These are phyloP conservation scores for Julus scandinavius DNA, from an alignment of 2,888 invertebrate genomes.

Conservation along the genomic window DNA sequence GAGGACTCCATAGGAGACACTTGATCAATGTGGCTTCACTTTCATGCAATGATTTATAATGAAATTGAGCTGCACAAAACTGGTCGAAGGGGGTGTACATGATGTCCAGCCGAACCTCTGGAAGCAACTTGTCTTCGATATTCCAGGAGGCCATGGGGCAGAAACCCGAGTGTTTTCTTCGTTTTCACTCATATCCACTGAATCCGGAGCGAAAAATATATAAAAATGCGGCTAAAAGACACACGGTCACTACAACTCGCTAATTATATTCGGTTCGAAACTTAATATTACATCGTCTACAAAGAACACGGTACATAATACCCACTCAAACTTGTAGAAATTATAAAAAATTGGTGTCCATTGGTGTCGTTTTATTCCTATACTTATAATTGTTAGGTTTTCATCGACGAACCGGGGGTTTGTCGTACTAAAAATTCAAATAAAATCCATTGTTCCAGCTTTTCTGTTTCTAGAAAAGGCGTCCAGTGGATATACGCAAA, in stretches of 20 bases:
- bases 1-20: slow-evolving; percentile 34
- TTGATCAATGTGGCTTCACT: slow-evolving; percentile 10
- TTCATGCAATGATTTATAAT: slow-evolving; percentile 22
- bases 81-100: neutral
- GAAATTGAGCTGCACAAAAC: slow-evolving; percentile 42
- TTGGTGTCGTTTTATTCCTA: neutral
- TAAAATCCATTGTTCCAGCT: slow-evolving; percentile 6
- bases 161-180: neutral
- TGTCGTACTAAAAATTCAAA: neutral
- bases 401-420: neutral
- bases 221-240: slow-evolving; percentile 22
- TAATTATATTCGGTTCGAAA: slow-evolving; percentile 38
- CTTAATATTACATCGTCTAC: slow-evolving; percentile 32
- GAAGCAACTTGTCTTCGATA: slow-evolving; percentile 29
- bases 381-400: neutral
- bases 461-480: slow-evolving; percentile 32
- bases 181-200: neutral
- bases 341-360: neutral
- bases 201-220: neutral
- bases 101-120: slow-evolving; percentile 36
- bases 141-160: neutral
- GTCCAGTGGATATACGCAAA: neutral
- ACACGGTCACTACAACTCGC: slow-evolving; percentile 30
- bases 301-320: slow-evolving; percentile 38
- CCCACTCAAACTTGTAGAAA: slow-evolving; percentile 34